These are phyloP conservation scores for Petrolisthes cinctipes DNA, from an alignment of 2,888 invertebrate genomes.

Conservation along the genomic window DNA sequence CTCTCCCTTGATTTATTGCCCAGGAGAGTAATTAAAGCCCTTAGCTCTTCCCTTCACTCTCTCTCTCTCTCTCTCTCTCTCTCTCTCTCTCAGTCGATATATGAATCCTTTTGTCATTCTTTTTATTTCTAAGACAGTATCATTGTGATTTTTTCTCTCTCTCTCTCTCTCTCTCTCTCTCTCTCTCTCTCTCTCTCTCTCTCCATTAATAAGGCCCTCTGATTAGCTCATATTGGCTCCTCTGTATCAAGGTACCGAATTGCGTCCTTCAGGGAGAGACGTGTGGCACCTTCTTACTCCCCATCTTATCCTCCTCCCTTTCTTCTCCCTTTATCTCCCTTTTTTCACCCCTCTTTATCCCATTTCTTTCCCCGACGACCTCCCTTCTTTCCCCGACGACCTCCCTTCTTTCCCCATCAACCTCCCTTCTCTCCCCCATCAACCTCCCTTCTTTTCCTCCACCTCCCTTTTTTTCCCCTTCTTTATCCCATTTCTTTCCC, in stretches of 20 bases:
- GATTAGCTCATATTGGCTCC: not conserved
- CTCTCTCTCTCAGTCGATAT: not conserved
- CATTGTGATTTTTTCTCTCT: not conserved
- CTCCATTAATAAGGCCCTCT: not conserved
- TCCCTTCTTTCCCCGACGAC: conserved; percentile 19
- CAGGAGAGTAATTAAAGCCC: conserved; percentile 15
- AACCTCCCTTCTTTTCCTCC: not conserved
- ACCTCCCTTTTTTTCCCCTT: not conserved
- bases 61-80: not conserved
- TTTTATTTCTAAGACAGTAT: not conserved
- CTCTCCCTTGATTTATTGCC: not conserved
- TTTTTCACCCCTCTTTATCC: not conserved
- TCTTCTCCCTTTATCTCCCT: not conserved
- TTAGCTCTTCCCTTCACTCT: not conserved
- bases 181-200: not conserved
- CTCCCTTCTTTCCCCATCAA: not conserved
- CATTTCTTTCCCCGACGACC: not conserved
- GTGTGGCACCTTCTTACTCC: no score
- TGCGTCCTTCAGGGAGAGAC: no score
- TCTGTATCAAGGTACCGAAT: no score
- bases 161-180: not conserved
- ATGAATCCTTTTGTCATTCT: no score
- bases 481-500: not conserved
- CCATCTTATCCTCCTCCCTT: not conserved
- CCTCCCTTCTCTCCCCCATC: not conserved